These are phyloP conservation scores for Drosophila parthenogenetica DNA, from an alignment of 2,888 invertebrate genomes.

Conservation along the genomic window DNA sequence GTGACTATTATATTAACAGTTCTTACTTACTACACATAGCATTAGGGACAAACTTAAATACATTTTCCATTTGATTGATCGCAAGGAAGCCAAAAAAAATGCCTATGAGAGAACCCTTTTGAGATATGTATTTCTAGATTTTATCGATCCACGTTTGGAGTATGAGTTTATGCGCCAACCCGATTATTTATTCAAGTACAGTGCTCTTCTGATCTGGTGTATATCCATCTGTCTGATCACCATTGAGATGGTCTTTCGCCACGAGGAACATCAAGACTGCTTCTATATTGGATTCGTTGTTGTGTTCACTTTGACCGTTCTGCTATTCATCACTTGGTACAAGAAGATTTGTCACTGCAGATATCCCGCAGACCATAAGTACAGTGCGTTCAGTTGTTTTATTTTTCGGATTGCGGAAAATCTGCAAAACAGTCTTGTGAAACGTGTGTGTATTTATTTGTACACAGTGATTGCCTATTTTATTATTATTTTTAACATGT, in stretches of 20 bases:
- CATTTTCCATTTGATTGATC: background rate
- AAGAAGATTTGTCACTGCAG: slow-evolving; percentile 89
- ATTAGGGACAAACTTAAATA: background rate
- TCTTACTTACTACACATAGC: background rate
- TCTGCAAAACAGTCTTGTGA: slow-evolving; percentile 87
- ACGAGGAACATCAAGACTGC: accelerated
- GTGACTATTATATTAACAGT: background rate
- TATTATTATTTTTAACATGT: slow-evolving; percentile 75
- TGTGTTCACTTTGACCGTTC: slow-evolving; percentile 83
- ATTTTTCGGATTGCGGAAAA: slow-evolving; percentile 82
- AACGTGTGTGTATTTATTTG: slow-evolving; percentile 89
- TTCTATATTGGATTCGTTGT: background rate
- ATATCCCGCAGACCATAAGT: slow-evolving; percentile 73
- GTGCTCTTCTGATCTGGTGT: slow-evolving; percentile 87
- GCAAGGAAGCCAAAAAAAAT: background rate
- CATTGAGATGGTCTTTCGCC: slow-evolving; percentile 68
- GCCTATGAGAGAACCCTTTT: background rate
- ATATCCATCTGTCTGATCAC: slow-evolving; percentile 88
- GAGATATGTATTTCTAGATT: slow-evolving; percentile 86
- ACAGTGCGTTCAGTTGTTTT: slow-evolving; percentile 19
- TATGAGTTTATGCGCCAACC: slow-evolving; percentile 89
- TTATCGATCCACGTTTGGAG: slow-evolving; percentile 88
- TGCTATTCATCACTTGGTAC: slow-evolving; percentile 91
- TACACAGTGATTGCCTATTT: slow-evolving; percentile 88
- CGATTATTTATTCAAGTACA: slow-evolving; percentile 95